Conservation (phyloP, 2,888 invertebrate genomes). For the Eupithecia tripunctaria region DNA sequence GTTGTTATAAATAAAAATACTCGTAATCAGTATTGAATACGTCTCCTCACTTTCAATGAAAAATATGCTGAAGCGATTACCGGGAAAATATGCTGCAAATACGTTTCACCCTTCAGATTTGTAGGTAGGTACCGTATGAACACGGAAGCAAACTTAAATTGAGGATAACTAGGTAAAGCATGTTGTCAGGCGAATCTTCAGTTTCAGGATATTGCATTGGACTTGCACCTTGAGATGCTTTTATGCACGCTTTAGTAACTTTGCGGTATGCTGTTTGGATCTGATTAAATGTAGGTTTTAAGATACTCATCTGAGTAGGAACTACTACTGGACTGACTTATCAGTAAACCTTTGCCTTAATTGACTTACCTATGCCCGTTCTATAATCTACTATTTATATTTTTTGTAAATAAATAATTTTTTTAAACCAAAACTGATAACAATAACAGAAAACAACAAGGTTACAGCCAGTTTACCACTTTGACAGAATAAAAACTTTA, state of each 20-base stretch:
- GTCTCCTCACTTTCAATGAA: not conserved
- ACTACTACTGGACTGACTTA: not conserved
- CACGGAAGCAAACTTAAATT: constrained; percentile 4
- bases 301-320: not conserved
- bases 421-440: no score
- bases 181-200: constrained; percentile 12
- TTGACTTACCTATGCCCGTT: not conserved
- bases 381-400: not conserved
- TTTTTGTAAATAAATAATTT: not conserved
- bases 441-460: not conserved
- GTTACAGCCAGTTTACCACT: not conserved
- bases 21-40: constrained; percentile 1
- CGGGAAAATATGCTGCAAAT: not conserved
- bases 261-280: constrained; percentile 33
- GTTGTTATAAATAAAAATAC: not conserved
- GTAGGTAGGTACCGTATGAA: not conserved
- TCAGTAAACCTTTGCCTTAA: not conserved
- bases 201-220: constrained; percentile 29
- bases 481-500: not conserved
- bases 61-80: not conserved
- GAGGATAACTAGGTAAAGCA: not conserved
- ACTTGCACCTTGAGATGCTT: constrained; percentile 29
- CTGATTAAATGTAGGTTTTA: not conserved
- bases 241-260: constrained; percentile 21
- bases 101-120: not conserved